A percentile compares a stretch with the other conserved stretches of the same genome.
phyloP scores from a whole-genome alignment of 2,797 vertebrate genomes.

The Pelodytes ibericus region DNA sequence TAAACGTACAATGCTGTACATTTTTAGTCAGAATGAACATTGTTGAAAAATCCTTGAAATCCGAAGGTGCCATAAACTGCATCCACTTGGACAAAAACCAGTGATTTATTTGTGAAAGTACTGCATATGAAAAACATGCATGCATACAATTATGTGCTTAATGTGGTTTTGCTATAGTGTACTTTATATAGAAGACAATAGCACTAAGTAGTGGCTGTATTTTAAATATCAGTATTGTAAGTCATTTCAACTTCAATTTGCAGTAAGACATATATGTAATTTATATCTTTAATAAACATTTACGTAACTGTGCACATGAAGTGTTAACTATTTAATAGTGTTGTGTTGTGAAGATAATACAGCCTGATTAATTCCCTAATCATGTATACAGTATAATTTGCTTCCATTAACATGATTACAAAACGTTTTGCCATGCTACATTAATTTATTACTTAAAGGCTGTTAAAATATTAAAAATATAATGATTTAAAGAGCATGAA shows the following conservation, averaged over 20 bases:
- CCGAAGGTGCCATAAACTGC: too few species aligned
- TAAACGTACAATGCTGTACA: too few species aligned
- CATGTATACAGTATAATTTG: slow-evolving; percentile 35
- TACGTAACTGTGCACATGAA: slow-evolving; percentile 22
- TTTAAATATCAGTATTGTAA: not conserved
- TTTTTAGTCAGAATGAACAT: too few species aligned
- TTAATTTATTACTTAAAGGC: slow-evolving; percentile 36
- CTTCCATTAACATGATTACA: slow-evolving; percentile 32
- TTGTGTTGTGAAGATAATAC: slow-evolving; percentile 34
- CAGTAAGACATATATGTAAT: not conserved
- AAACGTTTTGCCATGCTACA: slow-evolving; percentile 38
- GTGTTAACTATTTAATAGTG: slow-evolving; percentile 24
- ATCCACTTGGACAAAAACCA: too few species aligned
- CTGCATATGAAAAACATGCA: not conserved
- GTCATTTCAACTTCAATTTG: not conserved
- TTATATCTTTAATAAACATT: slow-evolving; percentile 35
- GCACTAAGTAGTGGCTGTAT: not conserved
- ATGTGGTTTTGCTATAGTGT: not conserved
- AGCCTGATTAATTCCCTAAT: slow-evolving; percentile 40
- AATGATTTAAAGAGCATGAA: slow-evolving; percentile 26
- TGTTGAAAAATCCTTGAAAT: too few species aligned
- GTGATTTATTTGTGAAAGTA: not conserved
- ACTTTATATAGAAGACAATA: not conserved
- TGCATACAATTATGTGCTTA: not conserved
- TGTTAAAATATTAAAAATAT: slow-evolving; percentile 38